Percentiles rank a stretch among this genome's conserved stretches.
Conservation (phyloP, 2,888 invertebrate genomes). For the Platycnemis pennipes region DNA sequence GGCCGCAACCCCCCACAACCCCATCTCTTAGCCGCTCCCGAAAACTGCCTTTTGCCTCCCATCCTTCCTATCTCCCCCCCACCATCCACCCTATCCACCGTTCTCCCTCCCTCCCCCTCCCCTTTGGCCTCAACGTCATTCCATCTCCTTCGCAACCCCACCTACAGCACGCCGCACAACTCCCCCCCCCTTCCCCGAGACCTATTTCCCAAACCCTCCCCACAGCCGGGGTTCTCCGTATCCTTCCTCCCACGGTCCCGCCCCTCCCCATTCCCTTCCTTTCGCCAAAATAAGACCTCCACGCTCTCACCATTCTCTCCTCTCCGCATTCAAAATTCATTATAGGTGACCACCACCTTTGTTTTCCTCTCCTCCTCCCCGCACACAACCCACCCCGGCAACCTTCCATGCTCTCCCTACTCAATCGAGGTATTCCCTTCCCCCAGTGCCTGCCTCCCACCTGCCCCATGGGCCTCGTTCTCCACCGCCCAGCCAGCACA, state of each 20-base stretch:
- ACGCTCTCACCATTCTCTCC: constrained; percentile 31
- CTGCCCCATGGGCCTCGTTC: background rate
- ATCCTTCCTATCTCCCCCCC: background rate
- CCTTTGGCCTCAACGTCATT: background rate
- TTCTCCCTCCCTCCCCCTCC: background rate
- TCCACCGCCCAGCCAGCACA: background rate
- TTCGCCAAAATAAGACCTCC: constrained; percentile 58
- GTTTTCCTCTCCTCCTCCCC: constrained; percentile 23
- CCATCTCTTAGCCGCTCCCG: constrained; percentile 46
- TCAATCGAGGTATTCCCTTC: background rate
- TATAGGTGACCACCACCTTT: constrained; percentile 67
- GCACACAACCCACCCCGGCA: background rate
- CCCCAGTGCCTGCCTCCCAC: background rate
- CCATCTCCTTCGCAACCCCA: background rate
- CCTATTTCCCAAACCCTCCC: background rate
- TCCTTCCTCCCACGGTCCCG: background rate
- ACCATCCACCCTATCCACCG: background rate
- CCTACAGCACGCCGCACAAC: background rate
- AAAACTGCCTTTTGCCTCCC: background rate
- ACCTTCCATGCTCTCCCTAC: background rate
- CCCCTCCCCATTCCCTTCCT: background rate
- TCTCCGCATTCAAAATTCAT: constrained; percentile 57
- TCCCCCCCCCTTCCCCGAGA: background rate
- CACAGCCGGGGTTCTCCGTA: background rate
- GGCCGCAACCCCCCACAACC: constrained; percentile 42